Base-by-base conservation (phyloP, 2,797 vertebrate genomes). In the Otolemur crassicaudatus region DNA sequence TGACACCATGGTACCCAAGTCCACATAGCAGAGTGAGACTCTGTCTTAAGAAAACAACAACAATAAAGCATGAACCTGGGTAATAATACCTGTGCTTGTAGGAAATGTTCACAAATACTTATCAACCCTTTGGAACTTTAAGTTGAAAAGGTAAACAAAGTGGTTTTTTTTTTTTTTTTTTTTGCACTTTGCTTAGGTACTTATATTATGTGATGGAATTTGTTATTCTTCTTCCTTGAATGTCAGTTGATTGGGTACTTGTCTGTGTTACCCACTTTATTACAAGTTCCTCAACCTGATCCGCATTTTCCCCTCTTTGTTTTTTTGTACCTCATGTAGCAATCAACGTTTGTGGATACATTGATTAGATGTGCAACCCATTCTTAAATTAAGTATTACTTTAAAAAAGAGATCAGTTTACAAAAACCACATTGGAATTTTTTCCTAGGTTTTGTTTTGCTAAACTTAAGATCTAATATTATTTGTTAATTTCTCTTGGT, bases 401-500 rank as follows among this genome's bases (percentile, higher is more conserved):
- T 83, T 25, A 20, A 17, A 69, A 63, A 82, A 84, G 27, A 77
- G 29, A 76, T 93, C 2, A 13, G 17, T 58, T 84, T 80, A 29
- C 0, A 27, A 67, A 27, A 91, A 46, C 23, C 14, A 76, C 5
- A 11, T 40, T 77, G n/a, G 67, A 79, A 40, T 83, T 82, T n/a
- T n/a, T 82, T 87, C 73, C 82, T 12, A 20, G 46, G 27, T 92
- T 60, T 89, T 34, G 9, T 70, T 86, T 80, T 49, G 53, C 61
- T 75, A 12, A 29, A 77, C 72, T 61, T 77, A 58, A 85, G 67
- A 73, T 92, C 61, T 72, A 73, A 40, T 89, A 77, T n/a, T 73
- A 81, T 79, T 90, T 75, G 56, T 76, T 90, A 83, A 82, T 92
- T 91, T 92, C 14, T 61, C 63, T 86, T 91, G 84, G 87, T 67